Base-by-base conservation (phyloP, 2,113 vertebrate species). In the Onychostoma macrolepis region DNA sequence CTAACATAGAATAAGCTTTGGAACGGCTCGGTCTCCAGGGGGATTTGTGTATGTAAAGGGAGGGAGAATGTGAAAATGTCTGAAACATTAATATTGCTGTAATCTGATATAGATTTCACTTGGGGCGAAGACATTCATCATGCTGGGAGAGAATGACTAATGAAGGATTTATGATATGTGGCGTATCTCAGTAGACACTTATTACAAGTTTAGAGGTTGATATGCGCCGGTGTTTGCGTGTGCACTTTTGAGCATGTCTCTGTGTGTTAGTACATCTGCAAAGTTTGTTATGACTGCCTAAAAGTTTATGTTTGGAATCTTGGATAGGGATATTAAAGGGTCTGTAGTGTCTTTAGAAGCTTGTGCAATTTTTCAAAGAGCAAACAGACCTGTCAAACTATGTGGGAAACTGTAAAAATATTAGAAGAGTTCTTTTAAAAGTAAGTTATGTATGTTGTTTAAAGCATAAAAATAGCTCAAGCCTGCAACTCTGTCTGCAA, bases 91-190 rank as follows among this genome's bases (percentile, higher is more conserved):
- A 83, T 85, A 83, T 61, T 58, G 71, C 81, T 71, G 84, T 78
- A 86, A 86, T 86, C 74, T 80, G 74, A 84, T 88, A 45, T 83
- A 50, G 84, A 67, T 83, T 83, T 88, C 69, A 77, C 78, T 77
- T 74, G 33, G 74, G 83, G 85, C 28, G 43, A 63, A 24, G 33
- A 76, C 50, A 88, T 88, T 88, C 69, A 88, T 81, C 67, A 84
- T 9, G 4, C 75, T 58, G 36, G 53, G 48, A 72, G 76, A 67
- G 78, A 80, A 83, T 86, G 80, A 83, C 88, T 89, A 86, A 86
- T 86, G 85, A 86, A 89, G 88, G 75, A 89, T 89, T 89, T 89
- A 89, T 89, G 85, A 89, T 86, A 81, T 83, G 74, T 75, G 80
- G 80, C 61, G 81, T 79, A 84, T 86, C 88, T 86, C 85, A 83